These are phyloP conservation scores for Meghimatium bilineatum DNA, from an alignment of 2,888 invertebrate genomes.

Conservation along the genomic window DNA sequence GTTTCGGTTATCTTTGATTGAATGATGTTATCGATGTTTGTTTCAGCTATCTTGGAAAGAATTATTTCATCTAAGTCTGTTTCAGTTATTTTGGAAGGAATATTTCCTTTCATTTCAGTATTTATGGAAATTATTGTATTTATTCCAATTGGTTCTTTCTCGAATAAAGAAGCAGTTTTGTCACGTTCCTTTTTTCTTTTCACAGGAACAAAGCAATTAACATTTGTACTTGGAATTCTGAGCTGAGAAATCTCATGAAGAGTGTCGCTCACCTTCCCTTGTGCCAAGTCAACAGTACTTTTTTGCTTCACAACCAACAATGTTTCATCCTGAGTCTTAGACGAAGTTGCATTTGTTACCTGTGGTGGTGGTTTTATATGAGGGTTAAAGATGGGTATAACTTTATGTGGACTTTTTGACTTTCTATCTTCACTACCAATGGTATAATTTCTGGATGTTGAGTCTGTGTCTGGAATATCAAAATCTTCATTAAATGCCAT, in stretches of 20 bases:
- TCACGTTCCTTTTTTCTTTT: background rate
- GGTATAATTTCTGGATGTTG: background rate
- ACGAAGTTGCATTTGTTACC: background rate
- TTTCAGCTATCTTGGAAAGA: background rate
- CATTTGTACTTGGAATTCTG: background rate
- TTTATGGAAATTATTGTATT: background rate
- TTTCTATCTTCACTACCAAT: background rate
- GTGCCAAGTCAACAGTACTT: background rate
- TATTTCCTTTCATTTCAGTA: background rate
- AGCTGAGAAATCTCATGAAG: background rate
- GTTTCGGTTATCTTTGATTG: background rate
- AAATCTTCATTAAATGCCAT: constrained; percentile 29
- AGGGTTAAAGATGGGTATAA: background rate
- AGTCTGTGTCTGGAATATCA: background rate
- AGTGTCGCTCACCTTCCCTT: background rate
- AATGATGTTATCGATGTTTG: background rate
- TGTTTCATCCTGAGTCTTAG: background rate
- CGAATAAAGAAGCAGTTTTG: background rate
- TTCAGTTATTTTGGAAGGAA: background rate
- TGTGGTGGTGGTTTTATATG: background rate
- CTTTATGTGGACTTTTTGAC: background rate
- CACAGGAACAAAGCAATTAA: background rate
- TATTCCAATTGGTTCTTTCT: background rate
- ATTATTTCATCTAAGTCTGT: constrained; percentile 25
- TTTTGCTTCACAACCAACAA: background rate